A percentile compares a stretch with the other conserved stretches of the same genome.
phyloP scores from a whole-genome alignment of 1,140 invertebrate species.

The Chironomus tepperi region DNA sequence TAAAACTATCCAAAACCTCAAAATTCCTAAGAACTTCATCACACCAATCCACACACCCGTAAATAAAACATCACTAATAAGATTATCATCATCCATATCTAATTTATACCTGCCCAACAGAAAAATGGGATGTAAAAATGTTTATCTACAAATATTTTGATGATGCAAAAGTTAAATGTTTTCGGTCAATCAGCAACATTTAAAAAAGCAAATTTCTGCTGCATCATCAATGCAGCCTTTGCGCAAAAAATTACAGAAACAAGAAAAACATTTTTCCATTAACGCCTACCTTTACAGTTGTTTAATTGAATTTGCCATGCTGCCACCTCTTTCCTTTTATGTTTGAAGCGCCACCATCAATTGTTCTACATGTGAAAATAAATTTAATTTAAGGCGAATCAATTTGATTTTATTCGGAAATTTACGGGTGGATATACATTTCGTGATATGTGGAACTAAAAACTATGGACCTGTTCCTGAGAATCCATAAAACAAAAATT shows the following conservation, averaged over 20 bases:
- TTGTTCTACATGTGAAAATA: not conserved
- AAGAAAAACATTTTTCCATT: conserved; percentile 17
- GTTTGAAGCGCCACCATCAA: not conserved
- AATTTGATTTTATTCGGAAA: too few relatives aligned
- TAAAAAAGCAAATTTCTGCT: not conserved
- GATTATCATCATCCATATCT: conserved; percentile 7
- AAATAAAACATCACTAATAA: not conserved
- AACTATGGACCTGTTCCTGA: too few relatives aligned
- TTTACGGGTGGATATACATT: too few relatives aligned
- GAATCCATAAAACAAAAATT: too few relatives aligned
- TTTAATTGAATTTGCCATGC: conserved; percentile 13
- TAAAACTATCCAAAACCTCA: not conserved
- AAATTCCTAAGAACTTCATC: not conserved
- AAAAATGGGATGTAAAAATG: not conserved
- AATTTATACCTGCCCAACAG: conserved; percentile 8
- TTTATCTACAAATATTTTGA: conserved; percentile 13
- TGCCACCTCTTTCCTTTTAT: not conserved
- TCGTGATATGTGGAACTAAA: too few relatives aligned
- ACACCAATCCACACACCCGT: not conserved
- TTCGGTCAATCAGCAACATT: too few relatives aligned
- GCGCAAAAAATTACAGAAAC: not conserved
- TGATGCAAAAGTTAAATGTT: not conserved
- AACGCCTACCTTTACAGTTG: not conserved
- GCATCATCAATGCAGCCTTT: not conserved
- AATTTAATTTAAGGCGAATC: too few relatives aligned